A percentile compares a stretch with the other conserved stretches of the same genome.
phyloP scores from a whole-genome alignment of 1,140 invertebrate species.

The Lethocerus indicus region DNA sequence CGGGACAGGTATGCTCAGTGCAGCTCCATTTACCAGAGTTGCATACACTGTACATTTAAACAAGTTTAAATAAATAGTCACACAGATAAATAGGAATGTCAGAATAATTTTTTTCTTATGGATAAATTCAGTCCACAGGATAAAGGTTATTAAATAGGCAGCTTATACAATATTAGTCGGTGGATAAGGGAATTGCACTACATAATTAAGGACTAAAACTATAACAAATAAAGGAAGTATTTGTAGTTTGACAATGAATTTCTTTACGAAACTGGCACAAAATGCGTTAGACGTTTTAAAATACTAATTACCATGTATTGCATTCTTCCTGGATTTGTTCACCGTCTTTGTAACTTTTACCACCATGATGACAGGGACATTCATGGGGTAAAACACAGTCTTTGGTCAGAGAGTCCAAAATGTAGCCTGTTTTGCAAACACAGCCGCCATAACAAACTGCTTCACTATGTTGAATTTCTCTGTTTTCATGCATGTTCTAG shows the following conservation, averaged over 20 bases:
- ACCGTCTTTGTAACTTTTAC: constrained; percentile 60
- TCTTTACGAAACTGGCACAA: no score
- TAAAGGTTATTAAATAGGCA: no score
- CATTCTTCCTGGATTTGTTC: constrained; percentile 61
- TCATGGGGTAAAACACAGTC: constrained; percentile 46
- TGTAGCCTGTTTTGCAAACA: constrained; percentile 54
- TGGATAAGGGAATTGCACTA: no score
- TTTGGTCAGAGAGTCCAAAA: constrained; percentile 45
- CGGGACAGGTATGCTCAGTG: constrained; percentile 38
- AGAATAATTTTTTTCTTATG: no score
- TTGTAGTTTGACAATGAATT: no score
- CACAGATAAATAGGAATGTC: no score
- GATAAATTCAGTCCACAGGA: no score
- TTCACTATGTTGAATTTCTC: not conserved
- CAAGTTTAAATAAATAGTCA: no score
- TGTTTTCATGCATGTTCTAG: constrained; percentile 51
- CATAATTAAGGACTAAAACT: no score
- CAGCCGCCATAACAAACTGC: constrained; percentile 52
- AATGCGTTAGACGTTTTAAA: no score
- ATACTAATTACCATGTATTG: constrained; percentile 49
- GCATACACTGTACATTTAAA: constrained; percentile 34
- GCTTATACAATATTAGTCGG: no score
- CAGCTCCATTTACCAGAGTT: constrained; percentile 49
- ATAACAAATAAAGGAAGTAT: no score
- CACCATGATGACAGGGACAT: constrained; percentile 80